Evolutionary conservation across 2,113 vertebrate genomes (phyloP).

Genomic region (Plestiodon gilberti): DNA sequence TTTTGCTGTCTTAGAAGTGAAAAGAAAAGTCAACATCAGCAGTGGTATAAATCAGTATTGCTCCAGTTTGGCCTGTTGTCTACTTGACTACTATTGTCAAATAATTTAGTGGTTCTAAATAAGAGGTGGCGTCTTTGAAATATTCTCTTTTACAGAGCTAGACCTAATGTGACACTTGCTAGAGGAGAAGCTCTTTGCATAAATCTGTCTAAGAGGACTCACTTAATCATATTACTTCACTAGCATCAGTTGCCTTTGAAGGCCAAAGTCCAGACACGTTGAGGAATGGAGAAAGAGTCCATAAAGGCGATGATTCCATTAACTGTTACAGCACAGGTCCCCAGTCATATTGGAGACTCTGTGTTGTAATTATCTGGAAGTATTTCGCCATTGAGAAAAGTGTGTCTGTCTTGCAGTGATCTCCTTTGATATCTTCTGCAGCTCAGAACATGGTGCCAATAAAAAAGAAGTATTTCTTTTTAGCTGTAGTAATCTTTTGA

Average conservation of each 20-base stretch:
- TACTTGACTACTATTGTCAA: conserved; percentile 41
- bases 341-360: not conserved
- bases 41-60: conserved; percentile 59
- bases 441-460: not conserved
- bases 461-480: not conserved
- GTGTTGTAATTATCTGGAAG: not conserved
- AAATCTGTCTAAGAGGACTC: conserved; percentile 79
- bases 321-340: conserved; percentile 55
- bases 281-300: conserved; percentile 77
- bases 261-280: conserved; percentile 78
- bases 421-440: not conserved
- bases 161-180: conserved; percentile 70
- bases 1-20: conserved; percentile 33
- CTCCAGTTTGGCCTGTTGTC: conserved; percentile 44
- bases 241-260: conserved; percentile 74
- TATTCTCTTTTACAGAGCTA: conserved; percentile 63
- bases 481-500: not conserved
- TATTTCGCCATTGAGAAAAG: not conserved
- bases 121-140: conserved; percentile 74
- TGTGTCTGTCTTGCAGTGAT: not conserved
- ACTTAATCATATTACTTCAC: conserved; percentile 82
- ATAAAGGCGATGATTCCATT: conserved; percentile 76
- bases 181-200: conserved; percentile 66
- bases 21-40: conserved; percentile 24
- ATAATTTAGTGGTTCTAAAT: conserved; percentile 70